Evolutionary conservation across 1,140 invertebrate genomes (phyloP).

Genomic region (Ostrea denselamellosa): DNA sequence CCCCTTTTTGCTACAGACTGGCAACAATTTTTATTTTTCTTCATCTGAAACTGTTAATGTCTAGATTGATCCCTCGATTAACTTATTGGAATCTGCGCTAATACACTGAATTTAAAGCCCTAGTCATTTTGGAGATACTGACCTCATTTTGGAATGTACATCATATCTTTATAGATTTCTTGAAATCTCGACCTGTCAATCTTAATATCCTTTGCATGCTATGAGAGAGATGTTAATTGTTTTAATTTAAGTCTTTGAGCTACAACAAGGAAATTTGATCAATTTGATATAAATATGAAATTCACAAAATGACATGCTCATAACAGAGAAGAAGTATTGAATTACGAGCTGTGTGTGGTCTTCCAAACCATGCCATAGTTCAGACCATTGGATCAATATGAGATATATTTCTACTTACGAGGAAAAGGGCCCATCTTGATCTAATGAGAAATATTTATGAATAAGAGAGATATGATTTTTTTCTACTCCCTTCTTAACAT

Average conservation of each 20-base stretch:
- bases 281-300: slow-evolving; percentile 39
- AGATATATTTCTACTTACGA: not conserved
- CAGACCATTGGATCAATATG: slow-evolving; percentile 23
- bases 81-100: slow-evolving; percentile 35
- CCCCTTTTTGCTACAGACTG: not conserved
- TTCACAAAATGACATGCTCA: slow-evolving; percentile 29
- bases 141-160: slow-evolving; percentile 28
- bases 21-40: slow-evolving; percentile 25
- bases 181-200: slow-evolving; percentile 24
- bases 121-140: slow-evolving; percentile 18
- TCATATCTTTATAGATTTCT: slow-evolving; percentile 35
- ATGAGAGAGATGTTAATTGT: slow-evolving; percentile 20
- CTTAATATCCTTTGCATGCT: slow-evolving; percentile 19
- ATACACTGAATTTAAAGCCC: slow-evolving; percentile 26
- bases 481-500: slow-evolving; percentile 9
- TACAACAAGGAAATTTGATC: slow-evolving; percentile 32
- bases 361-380: slow-evolving; percentile 24
- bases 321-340: slow-evolving; percentile 8
- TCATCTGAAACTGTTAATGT: slow-evolving; percentile 35
- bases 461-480: slow-evolving; percentile 26
- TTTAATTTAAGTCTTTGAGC: slow-evolving; percentile 34
- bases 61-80: slow-evolving; percentile 26
- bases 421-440: slow-evolving; percentile 21
- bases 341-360: slow-evolving; percentile 32
- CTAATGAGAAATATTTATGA: slow-evolving; percentile 40